These are phyloP conservation scores for Ctenopoma kingsleyae DNA, from an alignment of 2,797 vertebrate genomes.

Conservation along the genomic window DNA sequence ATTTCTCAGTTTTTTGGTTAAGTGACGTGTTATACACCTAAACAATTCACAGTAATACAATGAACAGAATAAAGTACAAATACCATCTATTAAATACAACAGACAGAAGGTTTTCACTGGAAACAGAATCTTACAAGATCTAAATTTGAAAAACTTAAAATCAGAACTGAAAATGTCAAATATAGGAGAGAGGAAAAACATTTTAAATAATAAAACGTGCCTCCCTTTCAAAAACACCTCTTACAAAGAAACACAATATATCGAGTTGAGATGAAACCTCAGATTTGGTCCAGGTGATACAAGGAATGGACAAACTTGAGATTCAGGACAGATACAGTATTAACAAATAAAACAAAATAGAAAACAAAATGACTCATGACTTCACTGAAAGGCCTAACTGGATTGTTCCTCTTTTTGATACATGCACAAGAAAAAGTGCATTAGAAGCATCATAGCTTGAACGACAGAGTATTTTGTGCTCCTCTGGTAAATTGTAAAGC, in stretches of 20 bases:
- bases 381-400: too few species aligned
- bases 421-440: not conserved
- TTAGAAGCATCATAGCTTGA: constrained; percentile 11
- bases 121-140: constrained; percentile 6
- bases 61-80: constrained; percentile 26
- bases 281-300: constrained; percentile 28
- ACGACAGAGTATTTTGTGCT: constrained; percentile 31
- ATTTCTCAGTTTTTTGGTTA: constrained; percentile 16
- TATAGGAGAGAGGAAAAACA: not conserved
- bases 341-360: not conserved
- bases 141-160: not conserved
- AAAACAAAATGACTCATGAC: not conserved
- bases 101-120: constrained; percentile 16
- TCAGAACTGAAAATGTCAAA: not conserved
- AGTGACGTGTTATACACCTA: constrained; percentile 7
- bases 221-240: not conserved
- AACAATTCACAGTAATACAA: constrained; percentile 44
- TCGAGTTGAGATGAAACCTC: not conserved
- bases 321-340: not conserved
- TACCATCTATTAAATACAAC: constrained; percentile 26
- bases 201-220: not conserved
- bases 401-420: not conserved
- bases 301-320: not conserved
- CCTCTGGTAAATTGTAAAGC: constrained; percentile 4
- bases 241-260: not conserved